A percentile compares a stretch with the other conserved stretches of the same genome.
Conservation (phyloP, 92 coral and sea anemone species). For the Bergia sp. region DNA sequence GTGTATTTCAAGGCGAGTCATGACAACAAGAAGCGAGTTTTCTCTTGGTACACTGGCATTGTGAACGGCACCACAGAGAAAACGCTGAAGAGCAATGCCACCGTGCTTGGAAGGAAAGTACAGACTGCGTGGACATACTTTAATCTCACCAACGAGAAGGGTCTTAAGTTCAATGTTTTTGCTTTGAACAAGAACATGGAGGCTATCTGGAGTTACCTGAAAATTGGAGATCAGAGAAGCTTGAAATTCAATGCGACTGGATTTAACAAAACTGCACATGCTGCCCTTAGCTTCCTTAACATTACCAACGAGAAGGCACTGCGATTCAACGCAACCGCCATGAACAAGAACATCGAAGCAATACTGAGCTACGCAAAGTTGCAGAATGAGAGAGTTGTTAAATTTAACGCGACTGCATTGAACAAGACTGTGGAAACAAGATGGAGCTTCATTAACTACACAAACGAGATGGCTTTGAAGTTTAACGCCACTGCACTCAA, state of each 20-base stretch:
- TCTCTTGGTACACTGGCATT: conserved; percentile 82
- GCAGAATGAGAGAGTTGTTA: conserved; percentile 65
- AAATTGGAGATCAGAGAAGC: conserved; percentile 68
- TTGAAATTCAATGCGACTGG: conserved; percentile 71
- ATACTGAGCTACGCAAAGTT: conserved; percentile 66
- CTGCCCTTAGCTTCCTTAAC: conserved; percentile 76
- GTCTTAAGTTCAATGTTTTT: conserved; percentile 69
- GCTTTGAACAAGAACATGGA: conserved; percentile 70
- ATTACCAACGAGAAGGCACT: conserved; percentile 60
- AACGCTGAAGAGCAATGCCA: conserved; percentile 82
- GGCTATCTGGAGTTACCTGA: conserved; percentile 60
- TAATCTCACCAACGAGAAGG: conserved; percentile 67
- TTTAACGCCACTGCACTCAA: conserved; percentile 76
- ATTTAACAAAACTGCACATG: conserved; percentile 60
- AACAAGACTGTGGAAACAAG: conserved; percentile 62
- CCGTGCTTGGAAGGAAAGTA: conserved; percentile 78
- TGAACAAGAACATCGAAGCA: conserved; percentile 62
- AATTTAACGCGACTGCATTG: conserved; percentile 63
- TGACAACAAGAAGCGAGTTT: conserved; percentile 82
- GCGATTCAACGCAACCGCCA: conserved; percentile 67
- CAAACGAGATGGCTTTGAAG: conserved; percentile 68
- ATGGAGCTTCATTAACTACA: conserved; percentile 60
- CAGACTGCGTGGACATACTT: conserved; percentile 69
- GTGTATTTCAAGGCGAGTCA: conserved; percentile 85
- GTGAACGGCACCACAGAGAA: conserved; percentile 74